Percentiles rank a stretch among this genome's conserved stretches.
These are phyloP conservation scores for Hiodon alosoides DNA, from an alignment of 2,113 vertebrate species.

Conservation along the genomic window DNA sequence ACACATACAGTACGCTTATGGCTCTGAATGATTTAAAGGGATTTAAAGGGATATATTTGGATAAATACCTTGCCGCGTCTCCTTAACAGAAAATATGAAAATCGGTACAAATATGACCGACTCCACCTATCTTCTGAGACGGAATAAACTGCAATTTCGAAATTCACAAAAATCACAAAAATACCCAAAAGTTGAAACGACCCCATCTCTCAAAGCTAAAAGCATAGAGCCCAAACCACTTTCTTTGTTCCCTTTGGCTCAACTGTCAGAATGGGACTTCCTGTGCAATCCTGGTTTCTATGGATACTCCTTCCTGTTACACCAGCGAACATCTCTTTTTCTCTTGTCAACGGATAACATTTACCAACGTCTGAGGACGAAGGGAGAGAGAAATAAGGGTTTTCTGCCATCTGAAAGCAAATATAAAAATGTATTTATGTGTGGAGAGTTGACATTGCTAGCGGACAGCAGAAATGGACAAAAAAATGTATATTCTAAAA, in stretches of 20 bases:
- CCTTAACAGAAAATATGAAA: too few species aligned
- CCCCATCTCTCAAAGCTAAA: background rate
- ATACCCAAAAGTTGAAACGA: background rate
- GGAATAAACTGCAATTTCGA: background rate
- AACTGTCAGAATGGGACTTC: conserved; percentile 25
- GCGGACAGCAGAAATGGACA: background rate
- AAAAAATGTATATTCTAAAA: background rate
- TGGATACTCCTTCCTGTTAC: conserved; percentile 45
- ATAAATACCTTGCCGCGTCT: too few species aligned
- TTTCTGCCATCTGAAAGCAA: background rate
- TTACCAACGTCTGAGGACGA: conserved; percentile 26
- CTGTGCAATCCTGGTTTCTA: conserved; percentile 35
- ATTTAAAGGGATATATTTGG: too few species aligned
- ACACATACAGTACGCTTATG: too few species aligned
- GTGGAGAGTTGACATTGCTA: background rate
- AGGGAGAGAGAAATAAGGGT: background rate
- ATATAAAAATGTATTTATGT: background rate
- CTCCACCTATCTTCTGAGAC: background rate
- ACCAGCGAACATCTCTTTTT: conserved; percentile 19
- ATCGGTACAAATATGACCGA: too few species aligned
- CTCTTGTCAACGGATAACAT: conserved; percentile 29
- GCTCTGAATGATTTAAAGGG: too few species aligned
- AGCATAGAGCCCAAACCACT: background rate
- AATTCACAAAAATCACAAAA: background rate
- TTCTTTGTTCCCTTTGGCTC: conserved; percentile 22